Percentiles rank a stretch among this genome's conserved stretches.
phyloP scores from a whole-genome alignment of 2,797 vertebrate genomes.

The Hippocampus kuda region DNA sequence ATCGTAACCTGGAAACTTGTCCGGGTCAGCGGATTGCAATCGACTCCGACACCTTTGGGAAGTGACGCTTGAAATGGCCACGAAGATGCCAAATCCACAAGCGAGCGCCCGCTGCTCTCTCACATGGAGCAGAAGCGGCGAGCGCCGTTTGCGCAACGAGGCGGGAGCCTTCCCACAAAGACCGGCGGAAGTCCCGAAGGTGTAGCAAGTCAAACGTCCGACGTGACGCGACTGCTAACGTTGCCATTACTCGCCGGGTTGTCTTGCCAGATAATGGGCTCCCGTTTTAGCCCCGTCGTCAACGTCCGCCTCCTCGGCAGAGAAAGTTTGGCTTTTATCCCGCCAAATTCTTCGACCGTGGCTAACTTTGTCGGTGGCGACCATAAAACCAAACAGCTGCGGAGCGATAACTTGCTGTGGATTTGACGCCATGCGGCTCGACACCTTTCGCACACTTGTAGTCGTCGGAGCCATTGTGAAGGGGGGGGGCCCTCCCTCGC shows the following conservation, averaged over 20 bases:
- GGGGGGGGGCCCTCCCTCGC: neutral
- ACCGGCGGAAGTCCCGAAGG: neutral
- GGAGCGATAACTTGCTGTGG: neutral
- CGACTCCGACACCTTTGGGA: neutral
- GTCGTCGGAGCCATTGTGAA: neutral
- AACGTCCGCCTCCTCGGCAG: neutral
- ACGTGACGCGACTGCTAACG: neutral
- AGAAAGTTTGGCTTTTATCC: neutral
- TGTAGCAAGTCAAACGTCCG: neutral
- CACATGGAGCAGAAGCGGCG: too few relatives aligned
- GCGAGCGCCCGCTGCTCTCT: neutral
- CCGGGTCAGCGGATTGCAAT: neutral
- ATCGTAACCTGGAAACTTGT: too few relatives aligned
- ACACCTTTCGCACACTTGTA: conserved; percentile 8
- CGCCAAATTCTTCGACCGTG: conserved; percentile 4
- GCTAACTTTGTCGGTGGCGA: conserved; percentile 4
- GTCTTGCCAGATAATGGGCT: neutral
- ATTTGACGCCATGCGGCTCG: neutral
- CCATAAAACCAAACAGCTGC: conserved; percentile 4
- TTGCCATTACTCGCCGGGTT: neutral
- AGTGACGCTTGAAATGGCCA: neutral
- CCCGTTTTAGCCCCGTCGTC: neutral
- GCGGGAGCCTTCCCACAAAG: neutral
- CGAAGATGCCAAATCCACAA: neutral
- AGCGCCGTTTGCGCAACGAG: neutral